Percentiles rank a stretch among this genome's conserved stretches.
These are phyloP conservation scores for Zalophus californianus DNA, from an alignment of 2,797 vertebrate species.

Conservation along the genomic window DNA sequence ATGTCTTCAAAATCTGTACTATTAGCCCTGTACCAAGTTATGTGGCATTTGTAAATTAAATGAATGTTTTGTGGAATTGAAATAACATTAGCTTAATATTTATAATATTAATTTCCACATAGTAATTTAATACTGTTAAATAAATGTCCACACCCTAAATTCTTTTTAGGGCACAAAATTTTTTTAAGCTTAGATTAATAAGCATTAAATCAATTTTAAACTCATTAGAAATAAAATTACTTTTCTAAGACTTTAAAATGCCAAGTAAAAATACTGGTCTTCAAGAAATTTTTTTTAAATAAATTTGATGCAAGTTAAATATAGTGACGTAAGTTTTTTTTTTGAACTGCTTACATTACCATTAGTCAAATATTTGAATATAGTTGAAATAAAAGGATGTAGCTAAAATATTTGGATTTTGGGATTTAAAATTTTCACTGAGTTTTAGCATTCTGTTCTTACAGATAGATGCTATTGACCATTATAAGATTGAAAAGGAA, in stretches of 20 bases:
- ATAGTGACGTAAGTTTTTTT: background rate
- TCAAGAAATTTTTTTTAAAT: conserved; percentile 40
- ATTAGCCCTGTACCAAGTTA: background rate
- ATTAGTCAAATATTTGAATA: conserved; percentile 4
- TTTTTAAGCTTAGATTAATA: conserved; percentile 14
- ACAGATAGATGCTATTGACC: background rate
- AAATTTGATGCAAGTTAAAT: background rate
- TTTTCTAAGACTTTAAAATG: conserved; percentile 38
- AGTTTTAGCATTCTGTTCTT: background rate
- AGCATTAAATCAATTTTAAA: conserved; percentile 36
- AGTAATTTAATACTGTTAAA: conserved; percentile 34
- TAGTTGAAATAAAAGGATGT: background rate
- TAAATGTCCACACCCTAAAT: background rate
- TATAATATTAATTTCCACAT: conserved; percentile 28
- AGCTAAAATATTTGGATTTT: background rate
- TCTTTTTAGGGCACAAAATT: background rate
- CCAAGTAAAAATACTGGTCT: background rate
- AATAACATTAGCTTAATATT: conserved; percentile 40
- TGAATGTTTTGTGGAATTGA: conserved; percentile 1
- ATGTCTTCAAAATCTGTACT: background rate
- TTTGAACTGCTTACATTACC: background rate
- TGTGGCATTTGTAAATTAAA: conserved; percentile 2
- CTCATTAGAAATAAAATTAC: conserved; percentile 24
- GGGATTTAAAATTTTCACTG: conserved; percentile 17
- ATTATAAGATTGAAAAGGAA: conserved; percentile 5